Evolutionary conservation across 2,888 invertebrate genomes (phyloP).

Genomic region (Gisinianus flammeolus): DNA sequence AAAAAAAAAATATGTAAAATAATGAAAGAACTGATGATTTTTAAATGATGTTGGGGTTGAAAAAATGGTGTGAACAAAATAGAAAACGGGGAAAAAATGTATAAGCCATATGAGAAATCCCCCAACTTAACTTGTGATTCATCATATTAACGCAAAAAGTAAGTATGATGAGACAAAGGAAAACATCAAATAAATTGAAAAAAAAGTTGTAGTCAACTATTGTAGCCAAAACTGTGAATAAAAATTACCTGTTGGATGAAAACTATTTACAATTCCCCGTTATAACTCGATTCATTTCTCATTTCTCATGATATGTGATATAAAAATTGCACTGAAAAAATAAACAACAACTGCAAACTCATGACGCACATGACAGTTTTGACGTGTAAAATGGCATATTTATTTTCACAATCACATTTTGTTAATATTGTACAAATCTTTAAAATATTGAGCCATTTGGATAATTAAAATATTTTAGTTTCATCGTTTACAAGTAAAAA

Average conservation of each 20-base stretch:
- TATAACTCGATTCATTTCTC: not conserved
- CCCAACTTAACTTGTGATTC: too few species aligned
- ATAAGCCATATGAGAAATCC: too few species aligned
- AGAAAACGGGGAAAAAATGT: too few species aligned
- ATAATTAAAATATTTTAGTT: not conserved
- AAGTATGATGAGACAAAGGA: not conserved
- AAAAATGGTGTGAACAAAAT: too few species aligned
- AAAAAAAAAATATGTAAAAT: too few species aligned
- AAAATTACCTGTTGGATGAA: constrained; percentile 11
- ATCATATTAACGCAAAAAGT: not conserved
- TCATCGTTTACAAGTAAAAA: not conserved
- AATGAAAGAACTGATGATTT: constrained; percentile 2
- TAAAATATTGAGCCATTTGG: not conserved
- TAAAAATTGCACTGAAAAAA: not conserved
- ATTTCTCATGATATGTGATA: too few species aligned
- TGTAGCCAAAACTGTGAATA: not conserved
- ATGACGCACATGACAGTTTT: too few species aligned
- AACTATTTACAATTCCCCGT: not conserved
- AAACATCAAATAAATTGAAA: not conserved
- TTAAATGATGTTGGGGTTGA: too few species aligned
- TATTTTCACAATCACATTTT: not conserved
- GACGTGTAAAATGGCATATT: too few species aligned
- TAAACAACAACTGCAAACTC: too few species aligned
- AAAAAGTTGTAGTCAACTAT: constrained; percentile 34
- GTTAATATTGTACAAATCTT: not conserved